A percentile compares a stretch with the other conserved stretches of the same genome.
These are phyloP conservation scores for Oscheius sp. DNA, from an alignment of 1,140 invertebrate genomes.

Conservation along the genomic window DNA sequence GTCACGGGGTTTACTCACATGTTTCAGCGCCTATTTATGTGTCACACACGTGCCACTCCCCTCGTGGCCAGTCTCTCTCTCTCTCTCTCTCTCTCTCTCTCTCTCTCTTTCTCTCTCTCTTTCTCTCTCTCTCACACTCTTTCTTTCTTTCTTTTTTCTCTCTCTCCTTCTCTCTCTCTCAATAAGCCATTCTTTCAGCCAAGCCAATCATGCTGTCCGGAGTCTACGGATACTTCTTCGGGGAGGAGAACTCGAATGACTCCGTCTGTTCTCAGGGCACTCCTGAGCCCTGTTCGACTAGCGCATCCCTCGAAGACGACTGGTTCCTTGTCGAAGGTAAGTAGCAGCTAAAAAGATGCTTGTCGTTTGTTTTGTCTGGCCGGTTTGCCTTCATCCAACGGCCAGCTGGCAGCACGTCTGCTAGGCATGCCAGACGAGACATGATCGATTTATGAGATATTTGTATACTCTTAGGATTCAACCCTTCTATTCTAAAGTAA, in stretches of 20 bases:
- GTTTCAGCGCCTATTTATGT: too few species aligned
- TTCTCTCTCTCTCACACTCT: background rate
- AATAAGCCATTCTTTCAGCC: background rate
- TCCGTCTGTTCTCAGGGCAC: background rate
- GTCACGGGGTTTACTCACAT: too few species aligned
- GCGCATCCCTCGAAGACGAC: background rate
- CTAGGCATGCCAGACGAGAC: too few species aligned
- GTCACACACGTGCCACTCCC: too few species aligned
- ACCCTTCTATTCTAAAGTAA: too few species aligned
- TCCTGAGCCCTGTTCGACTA: background rate
- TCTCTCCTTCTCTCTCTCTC: background rate
- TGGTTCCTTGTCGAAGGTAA: background rate
- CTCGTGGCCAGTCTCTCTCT: background rate
- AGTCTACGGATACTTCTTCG: constrained; percentile 5
- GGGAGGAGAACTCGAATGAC: background rate
- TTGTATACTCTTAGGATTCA: too few species aligned
- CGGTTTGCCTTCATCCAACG: too few species aligned
- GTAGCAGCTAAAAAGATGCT: too few species aligned
- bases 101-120: background rate
- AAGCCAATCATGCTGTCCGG: background rate
- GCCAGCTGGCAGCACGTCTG: too few species aligned
- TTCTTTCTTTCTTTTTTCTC: background rate
- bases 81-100: background rate
- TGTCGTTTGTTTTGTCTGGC: too few species aligned
- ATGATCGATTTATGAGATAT: too few species aligned